Percentiles rank a stretch among this genome's conserved stretches.
phyloP scores from a whole-genome alignment of 2,888 invertebrate genomes.

The Plusia festucae region DNA sequence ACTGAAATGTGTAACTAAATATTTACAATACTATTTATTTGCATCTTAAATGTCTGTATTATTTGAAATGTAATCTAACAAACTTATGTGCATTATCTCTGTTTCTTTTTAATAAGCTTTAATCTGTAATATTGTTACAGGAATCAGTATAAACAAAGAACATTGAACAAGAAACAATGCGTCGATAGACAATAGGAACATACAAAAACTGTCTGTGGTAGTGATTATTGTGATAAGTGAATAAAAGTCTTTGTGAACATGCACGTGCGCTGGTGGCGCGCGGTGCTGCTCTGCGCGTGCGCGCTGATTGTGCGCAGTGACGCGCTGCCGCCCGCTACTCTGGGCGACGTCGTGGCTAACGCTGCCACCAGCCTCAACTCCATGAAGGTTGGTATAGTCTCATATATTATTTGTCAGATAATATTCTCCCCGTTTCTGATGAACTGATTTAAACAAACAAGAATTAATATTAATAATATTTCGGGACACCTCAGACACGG shows the following conservation, averaged over 20 bases:
- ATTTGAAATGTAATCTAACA: too few relatives aligned
- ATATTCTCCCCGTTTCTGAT: too few relatives aligned
- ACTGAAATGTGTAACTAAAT: not conserved
- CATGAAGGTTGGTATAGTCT: slow-evolving; percentile 77
- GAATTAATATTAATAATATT: too few relatives aligned
- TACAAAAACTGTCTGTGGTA: slow-evolving; percentile 31
- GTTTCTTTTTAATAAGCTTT: not conserved
- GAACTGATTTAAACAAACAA: too few relatives aligned
- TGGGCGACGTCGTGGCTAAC: slow-evolving; percentile 86
- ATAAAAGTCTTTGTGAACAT: slow-evolving; percentile 55
- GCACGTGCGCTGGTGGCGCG: slow-evolving; percentile 78
- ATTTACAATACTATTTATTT: too few relatives aligned
- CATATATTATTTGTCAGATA: not conserved
- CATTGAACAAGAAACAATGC: slow-evolving; percentile 34
- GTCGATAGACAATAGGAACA: slow-evolving; percentile 26
- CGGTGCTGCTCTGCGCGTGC: slow-evolving; percentile 73
- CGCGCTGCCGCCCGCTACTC: slow-evolving; percentile 84
- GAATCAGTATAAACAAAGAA: not conserved
- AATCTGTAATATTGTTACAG: not conserved
- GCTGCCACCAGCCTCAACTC: slow-evolving; percentile 86
- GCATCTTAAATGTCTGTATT: too few relatives aligned
- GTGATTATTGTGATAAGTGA: slow-evolving; percentile 31
- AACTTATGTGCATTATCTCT: too few relatives aligned
- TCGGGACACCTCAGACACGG: too few relatives aligned
- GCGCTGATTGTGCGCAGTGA: slow-evolving; percentile 72